Evolutionary conservation across 2,113 vertebrate species (phyloP), one percentile per base, ranked within the genome.

Genomic region (Colaptes auratus): DNA sequence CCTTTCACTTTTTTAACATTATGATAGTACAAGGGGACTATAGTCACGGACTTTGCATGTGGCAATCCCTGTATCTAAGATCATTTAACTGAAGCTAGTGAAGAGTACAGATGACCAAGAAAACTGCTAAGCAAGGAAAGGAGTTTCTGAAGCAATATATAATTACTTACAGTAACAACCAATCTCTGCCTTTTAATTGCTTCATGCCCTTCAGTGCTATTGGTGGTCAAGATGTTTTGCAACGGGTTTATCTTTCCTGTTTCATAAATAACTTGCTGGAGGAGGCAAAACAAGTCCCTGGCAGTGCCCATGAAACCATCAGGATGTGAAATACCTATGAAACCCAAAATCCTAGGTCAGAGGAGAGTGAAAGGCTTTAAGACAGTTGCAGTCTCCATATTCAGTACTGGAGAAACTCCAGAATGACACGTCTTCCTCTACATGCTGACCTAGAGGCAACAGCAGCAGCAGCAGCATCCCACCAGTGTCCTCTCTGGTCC

Each of bases 171-270:
- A 61, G 50, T 48, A 91, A 84, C 0, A 0, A 74, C n/a, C 56
- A 61, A n/a, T 86, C 72, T 82, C 42, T 75, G 53, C 19, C 27
- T 74, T 74, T 76, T 80, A 65, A 61, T 80, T 91, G 79, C 69
- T 83, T 74, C 3, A 1, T 78, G 61, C 65, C 82, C 70, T 82
- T 67, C 42, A 60, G 95, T 7, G 3, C 10, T 91, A 82, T 77
- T 72, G 58, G 61, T 92, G 87, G 72, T 88, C 82, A 88, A 77
- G 36, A 25, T 71, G 61, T 83, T 92, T 88, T 91, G 89, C 79
- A 93, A 93, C 35, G n/a, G 20, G 7, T 87, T 95, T 91, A 82
- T 89, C 90, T 83, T 56, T 63, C 31, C 6, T 13, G 24, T 73
- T 92, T 86, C 76, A 83, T 36, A 90, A 86, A 78, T 20, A 76